These are phyloP conservation scores for Pseudoips prasinana DNA, from an alignment of 2,888 invertebrate genomes.

Conservation along the genomic window DNA sequence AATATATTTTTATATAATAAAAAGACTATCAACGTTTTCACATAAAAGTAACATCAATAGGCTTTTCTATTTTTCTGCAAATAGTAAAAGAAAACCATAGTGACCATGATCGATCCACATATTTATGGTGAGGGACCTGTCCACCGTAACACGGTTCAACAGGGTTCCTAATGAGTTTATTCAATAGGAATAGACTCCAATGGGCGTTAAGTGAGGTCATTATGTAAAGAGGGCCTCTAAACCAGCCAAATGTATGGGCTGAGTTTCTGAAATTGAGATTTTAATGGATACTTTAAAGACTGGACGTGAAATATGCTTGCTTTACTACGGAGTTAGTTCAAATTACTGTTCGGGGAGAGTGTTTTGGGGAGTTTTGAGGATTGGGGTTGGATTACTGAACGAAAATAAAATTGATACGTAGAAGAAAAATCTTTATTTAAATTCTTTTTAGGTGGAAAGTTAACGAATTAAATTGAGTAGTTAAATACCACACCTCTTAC, in stretches of 20 bases:
- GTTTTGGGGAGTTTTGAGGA: no score
- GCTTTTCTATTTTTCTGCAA: no score
- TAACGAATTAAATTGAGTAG: no score
- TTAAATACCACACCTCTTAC: no score
- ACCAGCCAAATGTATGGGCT: slow-evolving; percentile 20
- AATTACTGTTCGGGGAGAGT: background rate
- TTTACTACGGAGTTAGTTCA: slow-evolving; percentile 12
- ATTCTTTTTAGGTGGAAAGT: no score
- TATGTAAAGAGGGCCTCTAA: slow-evolving; percentile 28
- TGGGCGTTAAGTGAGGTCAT: slow-evolving; percentile 27
- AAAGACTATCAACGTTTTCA: no score
- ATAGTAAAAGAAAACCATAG: no score
- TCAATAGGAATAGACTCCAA: slow-evolving; percentile 30
- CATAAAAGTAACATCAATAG: no score
- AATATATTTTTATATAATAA: no score
- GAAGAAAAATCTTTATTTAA: no score
- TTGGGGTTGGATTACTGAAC: no score
- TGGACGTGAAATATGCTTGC: slow-evolving; percentile 13
- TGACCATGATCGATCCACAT: slow-evolving; percentile 13
- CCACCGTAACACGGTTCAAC: slow-evolving; percentile 17
- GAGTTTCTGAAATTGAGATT: slow-evolving; percentile 23
- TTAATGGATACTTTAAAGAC: slow-evolving; percentile 18
- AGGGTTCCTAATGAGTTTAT: slow-evolving; percentile 31
- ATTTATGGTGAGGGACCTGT: slow-evolving; percentile 22
- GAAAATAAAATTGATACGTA: no score